Evolutionary conservation across 2,113 vertebrate genomes (phyloP).

Genomic region (Anarhynchus alexandrinus): DNA sequence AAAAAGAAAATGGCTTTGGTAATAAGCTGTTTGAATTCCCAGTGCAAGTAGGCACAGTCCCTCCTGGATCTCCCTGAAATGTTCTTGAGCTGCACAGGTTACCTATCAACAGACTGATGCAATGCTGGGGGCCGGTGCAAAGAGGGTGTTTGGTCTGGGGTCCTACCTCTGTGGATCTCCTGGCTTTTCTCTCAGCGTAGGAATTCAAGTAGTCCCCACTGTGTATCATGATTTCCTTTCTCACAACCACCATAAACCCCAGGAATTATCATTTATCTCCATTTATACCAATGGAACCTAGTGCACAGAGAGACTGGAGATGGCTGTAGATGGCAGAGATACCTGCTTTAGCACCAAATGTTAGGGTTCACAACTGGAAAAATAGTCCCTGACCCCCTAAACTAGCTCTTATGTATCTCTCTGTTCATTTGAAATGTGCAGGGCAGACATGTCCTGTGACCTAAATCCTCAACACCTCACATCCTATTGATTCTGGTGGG

Average conservation of each 20-base stretch:
- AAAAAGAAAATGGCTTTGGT: slow-evolving; percentile 65
- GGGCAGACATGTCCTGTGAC: neutral
- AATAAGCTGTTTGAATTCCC: slow-evolving; percentile 64
- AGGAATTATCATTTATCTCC: neutral
- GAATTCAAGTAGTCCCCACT: neutral
- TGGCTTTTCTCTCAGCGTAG: neutral
- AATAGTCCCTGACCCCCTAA: neutral
- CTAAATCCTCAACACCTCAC: neutral
- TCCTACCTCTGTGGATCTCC: neutral
- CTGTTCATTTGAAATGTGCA: neutral
- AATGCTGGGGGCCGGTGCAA: neutral
- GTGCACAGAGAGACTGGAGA: neutral
- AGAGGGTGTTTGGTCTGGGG: neutral
- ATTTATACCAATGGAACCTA: neutral
- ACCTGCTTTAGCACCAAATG: fast-evolving
- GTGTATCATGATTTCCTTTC: neutral
- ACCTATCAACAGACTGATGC: neutral
- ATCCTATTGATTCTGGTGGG: neutral
- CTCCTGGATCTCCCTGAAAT: slow-evolving; percentile 50
- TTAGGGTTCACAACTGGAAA: neutral
- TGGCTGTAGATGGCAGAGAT: neutral
- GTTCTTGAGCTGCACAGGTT: neutral
- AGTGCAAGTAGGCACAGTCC: slow-evolving; percentile 58
- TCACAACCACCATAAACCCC: neutral
- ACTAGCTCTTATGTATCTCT: neutral